Conservation (phyloP, 2,797 vertebrate genomes). For the Numenius phaeopus region DNA sequence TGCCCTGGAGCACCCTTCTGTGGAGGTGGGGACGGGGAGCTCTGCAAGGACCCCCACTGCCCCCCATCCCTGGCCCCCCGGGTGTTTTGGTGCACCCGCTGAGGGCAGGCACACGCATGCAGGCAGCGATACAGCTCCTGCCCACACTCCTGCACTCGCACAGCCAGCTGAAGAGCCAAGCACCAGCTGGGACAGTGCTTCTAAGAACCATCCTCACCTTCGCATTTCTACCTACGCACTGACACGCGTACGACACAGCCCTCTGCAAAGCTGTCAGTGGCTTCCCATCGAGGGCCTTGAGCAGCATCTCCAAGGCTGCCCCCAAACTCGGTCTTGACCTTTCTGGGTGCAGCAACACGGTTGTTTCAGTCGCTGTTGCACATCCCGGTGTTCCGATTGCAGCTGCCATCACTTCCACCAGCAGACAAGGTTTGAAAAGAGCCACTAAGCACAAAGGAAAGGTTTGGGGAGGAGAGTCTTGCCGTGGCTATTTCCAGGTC, state of each 20-base stretch:
- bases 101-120: background rate
- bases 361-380: background rate
- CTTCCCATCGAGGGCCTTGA: background rate
- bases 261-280: background rate
- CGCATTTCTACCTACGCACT: background rate
- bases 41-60: background rate
- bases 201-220: background rate
- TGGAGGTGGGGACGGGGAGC: background rate
- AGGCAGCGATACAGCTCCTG: background rate
- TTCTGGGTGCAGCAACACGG: background rate
- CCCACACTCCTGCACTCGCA: background rate
- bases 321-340: background rate
- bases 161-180: background rate
- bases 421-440: background rate
- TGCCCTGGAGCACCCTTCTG: background rate
- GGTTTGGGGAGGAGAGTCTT: background rate
- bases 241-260: rapidly evolving
- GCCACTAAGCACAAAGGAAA: background rate
- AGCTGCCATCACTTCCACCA: background rate
- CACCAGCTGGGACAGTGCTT: rapidly evolving
- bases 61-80: rapidly evolving
- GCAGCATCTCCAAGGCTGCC: background rate
- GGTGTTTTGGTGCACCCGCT: background rate
- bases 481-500: background rate
- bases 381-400: background rate